These are phyloP conservation scores for Hirundichthys speculiger DNA, from an alignment of 2,113 vertebrate genomes.

Conservation along the genomic window DNA sequence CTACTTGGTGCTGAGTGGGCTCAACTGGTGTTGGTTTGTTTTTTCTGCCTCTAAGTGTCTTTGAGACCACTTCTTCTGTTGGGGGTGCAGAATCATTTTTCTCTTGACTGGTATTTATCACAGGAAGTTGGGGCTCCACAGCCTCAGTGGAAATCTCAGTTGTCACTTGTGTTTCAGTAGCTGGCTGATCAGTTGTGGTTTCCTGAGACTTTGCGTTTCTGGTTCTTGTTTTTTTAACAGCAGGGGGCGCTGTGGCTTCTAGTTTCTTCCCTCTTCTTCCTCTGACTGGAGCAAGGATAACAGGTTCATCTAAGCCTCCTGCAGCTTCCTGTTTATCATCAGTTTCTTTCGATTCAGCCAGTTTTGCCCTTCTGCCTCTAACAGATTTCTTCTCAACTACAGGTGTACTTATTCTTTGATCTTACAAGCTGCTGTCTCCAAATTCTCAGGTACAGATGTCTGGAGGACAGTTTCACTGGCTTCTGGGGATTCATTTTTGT, in stretches of 20 bases:
- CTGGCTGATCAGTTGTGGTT: constrained; percentile 6
- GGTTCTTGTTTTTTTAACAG: constrained; percentile 53
- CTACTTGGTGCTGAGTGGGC: background rate
- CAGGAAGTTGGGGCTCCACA: background rate
- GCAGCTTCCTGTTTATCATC: constrained; percentile 21
- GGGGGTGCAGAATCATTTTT: background rate
- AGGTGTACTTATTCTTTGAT: background rate
- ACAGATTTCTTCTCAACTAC: constrained; percentile 33
- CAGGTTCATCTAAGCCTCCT: constrained; percentile 12
- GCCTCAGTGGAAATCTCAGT: constrained; percentile 17
- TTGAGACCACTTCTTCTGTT: no score
- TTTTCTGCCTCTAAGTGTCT: constrained; percentile 57
- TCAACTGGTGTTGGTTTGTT: constrained; percentile 25
- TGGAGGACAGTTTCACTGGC: constrained; percentile 5
- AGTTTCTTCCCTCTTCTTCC: constrained; percentile 57
- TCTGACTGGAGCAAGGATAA: constrained; percentile 42
- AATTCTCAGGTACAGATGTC: background rate
- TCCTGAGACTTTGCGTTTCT: constrained; percentile 44
- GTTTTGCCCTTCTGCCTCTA: constrained; percentile 38
- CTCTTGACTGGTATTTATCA: background rate
- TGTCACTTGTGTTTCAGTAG: background rate
- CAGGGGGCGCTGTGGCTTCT: constrained; percentile 29
- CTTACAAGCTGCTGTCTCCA: background rate
- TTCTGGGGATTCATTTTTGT: no score
- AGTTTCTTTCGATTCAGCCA: constrained; percentile 1